These are phyloP conservation scores for Mesochorus sp. DNA, from an alignment of 2,888 invertebrate genomes.

Conservation along the genomic window DNA sequence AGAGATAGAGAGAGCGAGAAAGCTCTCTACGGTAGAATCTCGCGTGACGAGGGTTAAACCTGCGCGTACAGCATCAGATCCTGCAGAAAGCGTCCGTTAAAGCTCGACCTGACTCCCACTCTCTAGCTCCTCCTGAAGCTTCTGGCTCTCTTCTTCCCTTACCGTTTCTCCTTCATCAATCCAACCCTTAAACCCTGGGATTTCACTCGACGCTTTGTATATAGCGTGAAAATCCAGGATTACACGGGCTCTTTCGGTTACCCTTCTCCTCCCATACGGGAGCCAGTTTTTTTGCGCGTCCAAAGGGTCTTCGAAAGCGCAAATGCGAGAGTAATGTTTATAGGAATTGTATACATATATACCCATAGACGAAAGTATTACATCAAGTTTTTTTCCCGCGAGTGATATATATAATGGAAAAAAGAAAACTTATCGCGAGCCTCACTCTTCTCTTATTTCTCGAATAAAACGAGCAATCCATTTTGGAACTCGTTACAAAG, in stretches of 20 bases:
- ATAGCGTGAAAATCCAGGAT: slow-evolving; percentile 54
- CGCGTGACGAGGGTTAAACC: slow-evolving; percentile 36
- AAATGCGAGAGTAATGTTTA: background rate
- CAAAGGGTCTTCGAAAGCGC: background rate
- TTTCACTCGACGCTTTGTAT: slow-evolving; percentile 19
- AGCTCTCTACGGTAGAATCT: background rate
- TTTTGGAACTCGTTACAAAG: too few species aligned
- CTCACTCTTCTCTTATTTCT: too few species aligned
- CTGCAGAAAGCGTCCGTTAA: slow-evolving; percentile 45
- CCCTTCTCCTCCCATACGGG: background rate
- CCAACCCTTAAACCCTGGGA: slow-evolving; percentile 55
- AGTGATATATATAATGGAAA: too few species aligned
- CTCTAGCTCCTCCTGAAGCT: background rate
- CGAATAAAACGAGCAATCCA: too few species aligned
- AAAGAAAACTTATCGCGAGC: too few species aligned
- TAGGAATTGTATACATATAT: too few species aligned
- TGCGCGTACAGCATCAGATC: slow-evolving; percentile 46
- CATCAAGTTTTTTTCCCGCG: background rate
- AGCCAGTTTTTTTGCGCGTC: background rate
- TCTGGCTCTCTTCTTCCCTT: slow-evolving; percentile 21
- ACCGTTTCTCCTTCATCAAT: slow-evolving; percentile 50
- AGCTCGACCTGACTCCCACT: slow-evolving; percentile 32
- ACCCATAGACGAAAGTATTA: too few species aligned
- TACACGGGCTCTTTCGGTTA: slow-evolving; percentile 38
- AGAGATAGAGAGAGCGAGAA: slow-evolving; percentile 3